Base-by-base conservation (phyloP, 2,797 vertebrate genomes). In the Danio jaintianensis region DNA sequence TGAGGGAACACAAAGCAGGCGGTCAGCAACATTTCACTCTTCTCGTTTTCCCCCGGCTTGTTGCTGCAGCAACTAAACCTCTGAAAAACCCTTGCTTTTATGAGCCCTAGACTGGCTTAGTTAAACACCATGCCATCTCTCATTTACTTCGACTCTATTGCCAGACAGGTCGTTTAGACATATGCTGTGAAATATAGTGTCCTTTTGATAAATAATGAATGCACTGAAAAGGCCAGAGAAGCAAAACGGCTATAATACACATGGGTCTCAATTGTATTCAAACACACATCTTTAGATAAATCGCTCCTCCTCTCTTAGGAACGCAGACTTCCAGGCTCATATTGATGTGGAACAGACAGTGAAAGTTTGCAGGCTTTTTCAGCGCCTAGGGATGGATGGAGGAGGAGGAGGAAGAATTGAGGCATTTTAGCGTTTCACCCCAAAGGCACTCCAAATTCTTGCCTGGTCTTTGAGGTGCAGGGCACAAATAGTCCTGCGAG, bases 131-230 rank as follows among this genome's bases (percentile, higher is more conserved):
- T 45, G 68, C 43, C 36, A 13, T 75, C 48, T 78, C 62, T 81
- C 82, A 81, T 83, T 83, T 85, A 80, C 74, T 67, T 10, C 16
- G 13, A 47, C 63, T 42, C 16, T 56, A 77, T 29, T 29, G 77
- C 47, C 61, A 75, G 64, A 71, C 58, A 38, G 79, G 70, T 64
- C 78, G 61, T 81, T 81, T 78, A 83, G 45, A 40, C 22, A 63
- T 58, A 64, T 66, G 59, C 48, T 36, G 64, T 63, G 78, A 71
- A 75, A 72, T 78, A 38, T 78, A 22, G 75, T 68, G 52, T 69
- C 45, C 56, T 68, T 66, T 68, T 58, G 64, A 43, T 83, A 63
- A 83, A 83, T 81, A 79, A 83, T 83, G 75, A 76, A 75, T 81
- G 63, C 7, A 20, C 29, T 61, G 66, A 80, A 75, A 74, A 22